These are phyloP conservation scores for Acrocephalus kingi DNA, from an alignment of 2,113 vertebrate species.

Conservation along the genomic window DNA sequence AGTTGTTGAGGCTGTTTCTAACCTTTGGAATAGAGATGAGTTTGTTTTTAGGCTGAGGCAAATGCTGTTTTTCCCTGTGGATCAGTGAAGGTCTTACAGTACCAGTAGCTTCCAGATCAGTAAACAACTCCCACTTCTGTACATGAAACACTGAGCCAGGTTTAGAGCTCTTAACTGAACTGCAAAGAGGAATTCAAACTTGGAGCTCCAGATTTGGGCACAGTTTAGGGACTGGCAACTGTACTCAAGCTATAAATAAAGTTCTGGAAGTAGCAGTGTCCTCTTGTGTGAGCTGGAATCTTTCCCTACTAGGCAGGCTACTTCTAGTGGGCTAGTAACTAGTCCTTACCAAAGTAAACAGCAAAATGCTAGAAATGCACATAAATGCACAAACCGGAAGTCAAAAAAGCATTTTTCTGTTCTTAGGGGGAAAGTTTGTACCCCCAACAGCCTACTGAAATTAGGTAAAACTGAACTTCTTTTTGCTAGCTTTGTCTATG, in stretches of 20 bases:
- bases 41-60: neutral
- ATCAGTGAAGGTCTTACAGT: neutral
- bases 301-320: neutral
- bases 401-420: neutral
- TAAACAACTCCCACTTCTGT: neutral
- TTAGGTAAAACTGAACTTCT: neutral
- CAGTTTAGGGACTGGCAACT: neutral
- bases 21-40: neutral
- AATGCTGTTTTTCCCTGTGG: neutral
- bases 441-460: neutral
- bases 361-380: neutral
- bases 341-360: neutral
- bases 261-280: neutral
- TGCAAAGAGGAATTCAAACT: neutral
- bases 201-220: neutral
- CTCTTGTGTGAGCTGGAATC: neutral
- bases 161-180: neutral
- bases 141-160: neutral
- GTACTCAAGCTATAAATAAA: conserved; percentile 16
- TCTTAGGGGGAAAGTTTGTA: neutral
- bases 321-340: neutral
- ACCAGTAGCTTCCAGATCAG: neutral
- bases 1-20: neutral
- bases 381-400: neutral
- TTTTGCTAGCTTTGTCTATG: neutral